Evolutionary conservation across 1,140 invertebrate genomes (phyloP), one percentile per base, ranked within the genome.

Genomic region (Neodiprion pinetum): DNA sequence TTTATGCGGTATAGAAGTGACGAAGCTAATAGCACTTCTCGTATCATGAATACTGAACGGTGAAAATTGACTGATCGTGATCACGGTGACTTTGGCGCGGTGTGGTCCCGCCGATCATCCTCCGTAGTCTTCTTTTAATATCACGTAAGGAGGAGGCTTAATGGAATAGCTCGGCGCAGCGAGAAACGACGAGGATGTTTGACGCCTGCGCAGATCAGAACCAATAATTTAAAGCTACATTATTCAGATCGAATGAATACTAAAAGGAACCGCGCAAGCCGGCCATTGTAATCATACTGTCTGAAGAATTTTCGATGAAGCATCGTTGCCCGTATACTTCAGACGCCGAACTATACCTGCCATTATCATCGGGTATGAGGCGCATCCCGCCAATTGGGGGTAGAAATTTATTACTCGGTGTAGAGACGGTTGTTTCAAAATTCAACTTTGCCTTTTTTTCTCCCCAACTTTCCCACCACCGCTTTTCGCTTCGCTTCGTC

Each of bases 181-280:
- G 53, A 61, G 53, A 61, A 61, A 61, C 28, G 28, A 40, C 28
- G 28, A 40, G 5, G 28, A 40, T 9, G n/a, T 83, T 85, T 83
- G 83, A 81, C 79, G 79, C 80, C 78, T 73, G 80, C 78, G 76
- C 77, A 76, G 74, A 78, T 73, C 79, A 71, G 78, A 76, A 79
- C 76, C 78, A 74, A 82, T 85, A 84, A 84, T 84, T 84, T 82
- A 81, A 82, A 80, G 77, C 75, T 79, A 79, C 79, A 82, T 85
- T 82, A 83, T 84, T 84, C 80, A 82, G 78, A 82, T 83, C 77
- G 77, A 79, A 80, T 79, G 79, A 84, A 85, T 80, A 77, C 75
- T 79, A 81, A 84, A 79, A 72, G 80, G 75, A 68, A 50, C 11
- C 73, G 68, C 72, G 61, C 72, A 5, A 40, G 28, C 28, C 28